phyloP scores from a whole-genome alignment of 2,888 invertebrate genomes.

The Sipha maydis region DNA sequence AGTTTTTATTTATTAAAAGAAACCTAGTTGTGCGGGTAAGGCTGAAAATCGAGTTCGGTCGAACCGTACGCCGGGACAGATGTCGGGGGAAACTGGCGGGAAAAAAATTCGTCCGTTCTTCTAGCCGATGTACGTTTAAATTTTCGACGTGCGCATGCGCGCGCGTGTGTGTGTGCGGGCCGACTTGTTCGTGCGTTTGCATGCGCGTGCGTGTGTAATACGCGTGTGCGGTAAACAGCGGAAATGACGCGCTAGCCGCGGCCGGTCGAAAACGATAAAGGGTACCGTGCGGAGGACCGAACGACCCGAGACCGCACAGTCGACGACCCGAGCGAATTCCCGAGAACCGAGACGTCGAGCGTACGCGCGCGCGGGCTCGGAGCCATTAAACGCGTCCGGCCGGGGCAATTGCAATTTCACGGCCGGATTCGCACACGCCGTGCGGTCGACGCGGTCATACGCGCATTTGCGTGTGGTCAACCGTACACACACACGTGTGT shows the following conservation, averaged over 20 bases:
- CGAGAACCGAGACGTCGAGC: background rate
- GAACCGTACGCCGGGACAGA: no score
- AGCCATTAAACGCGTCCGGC: slow-evolving; percentile 16
- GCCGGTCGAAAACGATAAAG: slow-evolving; percentile 3
- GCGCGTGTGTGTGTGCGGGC: no score
- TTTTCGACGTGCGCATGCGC: no score
- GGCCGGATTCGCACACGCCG: slow-evolving; percentile 44
- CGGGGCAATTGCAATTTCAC: slow-evolving; percentile 49
- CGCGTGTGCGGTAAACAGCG: background rate
- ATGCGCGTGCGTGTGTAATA: no score
- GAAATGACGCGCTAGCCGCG: background rate
- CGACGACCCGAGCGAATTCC: slow-evolving; percentile 29
- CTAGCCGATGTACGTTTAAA: no score
- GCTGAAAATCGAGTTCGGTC: no score
- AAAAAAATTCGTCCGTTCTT: no score
- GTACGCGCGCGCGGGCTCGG: background rate
- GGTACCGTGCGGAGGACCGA: background rate
- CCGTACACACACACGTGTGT: background rate
- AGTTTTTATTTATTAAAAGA: no score
- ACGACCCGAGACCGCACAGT: background rate
- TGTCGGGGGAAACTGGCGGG: no score
- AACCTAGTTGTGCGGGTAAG: no score
- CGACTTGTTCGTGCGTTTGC: no score
- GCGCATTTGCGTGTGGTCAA: slow-evolving; percentile 37
- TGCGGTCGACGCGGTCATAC: background rate